Percentiles rank a stretch among this genome's conserved stretches.
These are phyloP conservation scores for Nysson spinosus DNA, from an alignment of 2,888 invertebrate species.

Conservation along the genomic window DNA sequence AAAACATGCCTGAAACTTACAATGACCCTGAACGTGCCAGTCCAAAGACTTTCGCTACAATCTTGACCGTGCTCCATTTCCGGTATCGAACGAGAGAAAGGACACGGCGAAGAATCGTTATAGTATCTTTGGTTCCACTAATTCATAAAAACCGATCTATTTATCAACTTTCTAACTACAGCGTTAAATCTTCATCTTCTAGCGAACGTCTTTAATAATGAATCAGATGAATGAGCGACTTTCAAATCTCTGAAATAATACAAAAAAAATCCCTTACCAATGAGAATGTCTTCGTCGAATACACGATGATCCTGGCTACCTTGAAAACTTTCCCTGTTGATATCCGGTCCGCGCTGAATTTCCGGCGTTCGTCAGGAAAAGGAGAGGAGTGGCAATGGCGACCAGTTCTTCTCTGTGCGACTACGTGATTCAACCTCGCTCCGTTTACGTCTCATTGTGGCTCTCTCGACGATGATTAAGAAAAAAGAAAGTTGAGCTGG, in stretches of 20 bases:
- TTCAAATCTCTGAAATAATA: neutral
- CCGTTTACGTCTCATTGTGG: slow-evolving; percentile 55
- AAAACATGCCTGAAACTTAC: slow-evolving; percentile 9
- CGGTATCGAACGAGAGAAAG: slow-evolving; percentile 32
- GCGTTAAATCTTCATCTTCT: too few relatives aligned
- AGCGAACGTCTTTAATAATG: too few relatives aligned
- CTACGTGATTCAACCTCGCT: slow-evolving; percentile 66
- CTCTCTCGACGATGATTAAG: slow-evolving; percentile 64
- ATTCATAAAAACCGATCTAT: slow-evolving; percentile 5
- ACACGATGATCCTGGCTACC: slow-evolving; percentile 2
- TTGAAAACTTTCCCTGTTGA: slow-evolving; percentile 37
- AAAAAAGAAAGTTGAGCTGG: slow-evolving; percentile 68
- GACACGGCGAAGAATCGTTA: neutral
- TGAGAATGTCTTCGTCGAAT: too few relatives aligned
- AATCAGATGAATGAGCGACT: too few relatives aligned
- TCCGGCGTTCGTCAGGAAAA: slow-evolving; percentile 24
- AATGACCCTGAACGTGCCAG: slow-evolving; percentile 40
- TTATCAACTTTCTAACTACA: neutral
- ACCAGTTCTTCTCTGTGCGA: slow-evolving; percentile 17
- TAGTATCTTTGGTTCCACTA: too few relatives aligned
- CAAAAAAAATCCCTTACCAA: neutral
- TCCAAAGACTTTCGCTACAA: slow-evolving; percentile 62
- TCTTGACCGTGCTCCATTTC: slow-evolving; percentile 52
- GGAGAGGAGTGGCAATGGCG: slow-evolving; percentile 8
- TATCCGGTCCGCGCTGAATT: slow-evolving; percentile 14